Conservation (phyloP, 2,888 invertebrate genomes). For the Mycogona germanica region DNA sequence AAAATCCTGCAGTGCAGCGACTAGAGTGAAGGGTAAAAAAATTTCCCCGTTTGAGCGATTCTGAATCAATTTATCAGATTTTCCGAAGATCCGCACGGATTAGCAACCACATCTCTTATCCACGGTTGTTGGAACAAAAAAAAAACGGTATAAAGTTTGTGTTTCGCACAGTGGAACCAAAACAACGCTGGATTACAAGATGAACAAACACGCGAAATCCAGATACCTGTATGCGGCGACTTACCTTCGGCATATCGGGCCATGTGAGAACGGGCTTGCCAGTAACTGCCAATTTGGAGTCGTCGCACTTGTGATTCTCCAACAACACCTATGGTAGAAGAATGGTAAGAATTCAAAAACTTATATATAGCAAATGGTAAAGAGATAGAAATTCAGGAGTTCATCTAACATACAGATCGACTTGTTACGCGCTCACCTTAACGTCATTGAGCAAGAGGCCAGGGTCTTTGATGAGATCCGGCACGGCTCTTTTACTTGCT, state of each 20-base stretch:
- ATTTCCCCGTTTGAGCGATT: too few relatives aligned
- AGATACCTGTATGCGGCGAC: not conserved
- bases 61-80: too few relatives aligned
- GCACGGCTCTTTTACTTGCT: slow-evolving; percentile 79
- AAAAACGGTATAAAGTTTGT: too few relatives aligned
- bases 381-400: slow-evolving; percentile 3
- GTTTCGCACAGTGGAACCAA: too few relatives aligned
- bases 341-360: too few relatives aligned
- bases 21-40: too few relatives aligned
- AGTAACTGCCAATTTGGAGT: slow-evolving; percentile 66
- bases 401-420: not conserved
- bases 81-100: too few relatives aligned
- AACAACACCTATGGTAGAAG: slow-evolving; percentile 57
- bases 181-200: too few relatives aligned
- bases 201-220: too few relatives aligned
- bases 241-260: slow-evolving; percentile 30
- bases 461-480: slow-evolving; percentile 77
- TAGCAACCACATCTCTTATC: too few relatives aligned
- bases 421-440: slow-evolving; percentile 25
- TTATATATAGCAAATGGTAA: not conserved
- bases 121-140: too few relatives aligned
- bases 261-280: slow-evolving; percentile 59
- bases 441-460: slow-evolving; percentile 81
- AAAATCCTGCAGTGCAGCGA: too few relatives aligned
- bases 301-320: slow-evolving; percentile 77